These are phyloP conservation scores for Neosalanx taihuensis DNA, from an alignment of 2,797 vertebrate genomes.

Conservation along the genomic window DNA sequence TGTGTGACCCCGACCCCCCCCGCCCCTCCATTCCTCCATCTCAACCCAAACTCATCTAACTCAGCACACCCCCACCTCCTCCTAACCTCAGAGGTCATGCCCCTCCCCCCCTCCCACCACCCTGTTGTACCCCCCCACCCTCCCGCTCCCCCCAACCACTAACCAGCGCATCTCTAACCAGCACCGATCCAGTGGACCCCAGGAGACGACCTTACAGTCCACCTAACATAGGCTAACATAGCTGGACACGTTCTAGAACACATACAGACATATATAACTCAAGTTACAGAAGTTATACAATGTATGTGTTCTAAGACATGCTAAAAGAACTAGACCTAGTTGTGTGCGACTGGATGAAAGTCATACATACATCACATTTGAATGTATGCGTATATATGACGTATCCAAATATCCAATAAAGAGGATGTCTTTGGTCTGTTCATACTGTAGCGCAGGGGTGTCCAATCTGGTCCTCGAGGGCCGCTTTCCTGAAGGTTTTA, in stretches of 20 bases:
- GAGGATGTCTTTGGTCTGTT: background rate
- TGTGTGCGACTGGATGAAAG: too few species aligned
- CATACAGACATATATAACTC: background rate
- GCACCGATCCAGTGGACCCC: slow-evolving; percentile 19
- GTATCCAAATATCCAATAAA: background rate
- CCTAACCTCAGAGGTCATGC: slow-evolving; percentile 57
- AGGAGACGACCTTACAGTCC: slow-evolving; percentile 16
- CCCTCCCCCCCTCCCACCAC: slow-evolving; percentile 3
- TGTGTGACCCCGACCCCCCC: slow-evolving; percentile 40
- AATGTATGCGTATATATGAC: slow-evolving; percentile 19
- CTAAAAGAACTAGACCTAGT: background rate
- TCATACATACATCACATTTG: slow-evolving; percentile 8
- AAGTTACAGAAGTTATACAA: slow-evolving; percentile 12
- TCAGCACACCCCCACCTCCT: slow-evolving; percentile 47
- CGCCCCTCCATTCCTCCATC: slow-evolving; percentile 22
- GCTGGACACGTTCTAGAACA: slow-evolving; percentile 2
- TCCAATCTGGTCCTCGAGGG: too few species aligned
- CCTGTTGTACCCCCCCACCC: slow-evolving; percentile 16
- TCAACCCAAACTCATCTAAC: slow-evolving; percentile 44
- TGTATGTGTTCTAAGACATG: slow-evolving; percentile 6
- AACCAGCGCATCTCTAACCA: slow-evolving; percentile 56
- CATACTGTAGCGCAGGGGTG: too few species aligned
- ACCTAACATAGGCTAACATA: slow-evolving; percentile 1
- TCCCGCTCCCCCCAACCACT: slow-evolving; percentile 43
- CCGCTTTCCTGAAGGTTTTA: too few species aligned